A percentile compares a stretch with the other conserved stretches of the same genome.
Evolutionary conservation across 2,113 vertebrate genomes (phyloP).

Genomic region (Ciconia maguari): DNA sequence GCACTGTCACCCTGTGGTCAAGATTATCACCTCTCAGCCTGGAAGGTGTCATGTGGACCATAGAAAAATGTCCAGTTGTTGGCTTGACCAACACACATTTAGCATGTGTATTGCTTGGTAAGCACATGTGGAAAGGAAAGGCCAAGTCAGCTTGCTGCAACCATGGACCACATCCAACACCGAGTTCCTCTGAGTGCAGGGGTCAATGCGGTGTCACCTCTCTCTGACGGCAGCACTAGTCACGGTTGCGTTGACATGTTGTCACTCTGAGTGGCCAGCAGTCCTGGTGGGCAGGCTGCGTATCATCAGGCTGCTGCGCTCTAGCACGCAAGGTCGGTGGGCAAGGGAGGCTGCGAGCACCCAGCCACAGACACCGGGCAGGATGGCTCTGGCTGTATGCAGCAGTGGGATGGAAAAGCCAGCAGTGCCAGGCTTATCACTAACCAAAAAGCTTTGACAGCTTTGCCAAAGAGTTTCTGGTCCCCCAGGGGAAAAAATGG

Average conservation of each 20-base stretch:
- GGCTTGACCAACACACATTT: background rate
- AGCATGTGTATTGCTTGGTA: accelerated
- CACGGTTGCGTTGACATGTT: background rate
- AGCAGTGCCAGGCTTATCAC: background rate
- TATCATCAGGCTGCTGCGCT: background rate
- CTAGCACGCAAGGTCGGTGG: accelerated
- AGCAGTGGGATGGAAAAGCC: background rate
- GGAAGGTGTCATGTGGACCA: background rate
- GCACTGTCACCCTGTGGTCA: background rate
- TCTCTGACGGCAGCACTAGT: background rate
- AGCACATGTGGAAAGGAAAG: background rate
- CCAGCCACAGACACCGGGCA: accelerated
- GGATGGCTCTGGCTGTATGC: background rate
- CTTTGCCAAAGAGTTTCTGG: background rate
- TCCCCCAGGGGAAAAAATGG: too few relatives aligned
- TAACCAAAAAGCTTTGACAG: background rate
- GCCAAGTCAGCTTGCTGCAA: accelerated
- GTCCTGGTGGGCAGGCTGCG: accelerated
- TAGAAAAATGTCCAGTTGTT: background rate
- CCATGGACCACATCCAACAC: too few relatives aligned
- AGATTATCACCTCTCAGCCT: background rate
- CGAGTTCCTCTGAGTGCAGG: background rate
- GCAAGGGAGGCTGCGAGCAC: too few relatives aligned
- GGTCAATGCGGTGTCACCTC: background rate
- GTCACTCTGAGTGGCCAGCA: background rate